These are phyloP conservation scores for Enteromius argenteus DNA, from an alignment of 2,797 vertebrate genomes.

Conservation along the genomic window DNA sequence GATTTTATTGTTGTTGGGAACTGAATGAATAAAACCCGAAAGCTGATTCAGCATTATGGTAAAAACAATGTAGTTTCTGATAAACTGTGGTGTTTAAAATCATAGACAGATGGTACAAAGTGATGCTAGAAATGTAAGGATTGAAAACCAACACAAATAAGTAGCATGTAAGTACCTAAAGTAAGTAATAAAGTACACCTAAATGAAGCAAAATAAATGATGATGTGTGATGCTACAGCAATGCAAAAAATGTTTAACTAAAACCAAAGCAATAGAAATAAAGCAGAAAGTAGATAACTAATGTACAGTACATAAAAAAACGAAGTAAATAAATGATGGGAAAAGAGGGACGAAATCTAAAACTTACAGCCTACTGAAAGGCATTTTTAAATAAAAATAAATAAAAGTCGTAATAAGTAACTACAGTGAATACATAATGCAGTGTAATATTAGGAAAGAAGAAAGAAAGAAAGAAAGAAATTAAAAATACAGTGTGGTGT, in stretches of 20 bases:
- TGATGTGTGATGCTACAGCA: neutral
- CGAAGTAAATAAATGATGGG: neutral
- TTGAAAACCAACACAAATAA: neutral
- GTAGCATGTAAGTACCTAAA: neutral
- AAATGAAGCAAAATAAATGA: neutral
- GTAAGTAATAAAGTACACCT: neutral
- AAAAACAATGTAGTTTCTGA: neutral
- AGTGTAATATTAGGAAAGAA: neutral
- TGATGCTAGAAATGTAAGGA: neutral
- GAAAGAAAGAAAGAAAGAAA: neutral
- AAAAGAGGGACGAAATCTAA: neutral
- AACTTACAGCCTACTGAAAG: neutral
- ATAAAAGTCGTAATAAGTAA: too few relatives aligned
- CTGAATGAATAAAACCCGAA: neutral
- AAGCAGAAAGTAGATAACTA: neutral
- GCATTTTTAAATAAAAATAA: too few relatives aligned
- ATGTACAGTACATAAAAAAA: neutral
- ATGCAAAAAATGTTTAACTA: neutral
- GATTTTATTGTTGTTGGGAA: neutral
- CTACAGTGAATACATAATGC: neutral
- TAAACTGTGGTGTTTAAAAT: constrained; percentile 12
- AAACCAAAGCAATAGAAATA: neutral
- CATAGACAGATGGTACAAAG: neutral
- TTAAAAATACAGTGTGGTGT: neutral
- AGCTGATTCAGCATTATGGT: neutral